Base-by-base conservation (phyloP, 2,888 invertebrate genomes). In the Empis livida region DNA sequence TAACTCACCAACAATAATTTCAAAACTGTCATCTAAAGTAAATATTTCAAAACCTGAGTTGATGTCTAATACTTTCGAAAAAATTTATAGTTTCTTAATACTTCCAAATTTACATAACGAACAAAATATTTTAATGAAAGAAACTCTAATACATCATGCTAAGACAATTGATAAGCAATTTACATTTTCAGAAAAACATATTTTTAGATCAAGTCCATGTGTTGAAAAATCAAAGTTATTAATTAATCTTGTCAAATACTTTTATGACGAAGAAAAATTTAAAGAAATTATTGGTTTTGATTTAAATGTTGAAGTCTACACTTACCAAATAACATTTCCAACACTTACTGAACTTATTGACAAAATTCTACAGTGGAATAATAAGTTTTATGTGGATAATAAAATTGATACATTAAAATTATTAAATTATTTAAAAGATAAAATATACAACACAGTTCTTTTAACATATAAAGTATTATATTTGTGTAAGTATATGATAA, bases 331-430 rank as follows among this genome's bases (percentile, higher is more conserved):
- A n/a, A 5, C 10, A 13, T 35, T 35, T 35, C 8, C n/a, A 8
- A n/a, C 35, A 35, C 5, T 35, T 35, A n/a, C n/a, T 35, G n/a
- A 35, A 13, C 3, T 35, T n/a, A n/a, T 35, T 2, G n/a, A 13
- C 35, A n/a, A 35, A 35, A 35, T 35, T 13, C 8, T 13, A 13
- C 35, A 35, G 2, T n/a, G 2, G n/a, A 35, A n/a, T 13, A 16
- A 31, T 17, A 15, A 40, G 27, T 41, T 73, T 1, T 72, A 71
- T 53, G 63, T 63, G 54, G 67, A 72, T 43, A 69, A 68, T 54
- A 74, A 75, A 5, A 57, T 70, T 37, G 63, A 68, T n/a, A 57
- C 81, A 45, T 75, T 79, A 51, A 71, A 71, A 56, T 67, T 78
- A 48, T 58, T 80, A 15, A 63, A 75, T 43, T 61, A 67, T 44